Base-by-base conservation (phyloP, 2,113 vertebrate species). In the Hippocampus comes region DNA sequence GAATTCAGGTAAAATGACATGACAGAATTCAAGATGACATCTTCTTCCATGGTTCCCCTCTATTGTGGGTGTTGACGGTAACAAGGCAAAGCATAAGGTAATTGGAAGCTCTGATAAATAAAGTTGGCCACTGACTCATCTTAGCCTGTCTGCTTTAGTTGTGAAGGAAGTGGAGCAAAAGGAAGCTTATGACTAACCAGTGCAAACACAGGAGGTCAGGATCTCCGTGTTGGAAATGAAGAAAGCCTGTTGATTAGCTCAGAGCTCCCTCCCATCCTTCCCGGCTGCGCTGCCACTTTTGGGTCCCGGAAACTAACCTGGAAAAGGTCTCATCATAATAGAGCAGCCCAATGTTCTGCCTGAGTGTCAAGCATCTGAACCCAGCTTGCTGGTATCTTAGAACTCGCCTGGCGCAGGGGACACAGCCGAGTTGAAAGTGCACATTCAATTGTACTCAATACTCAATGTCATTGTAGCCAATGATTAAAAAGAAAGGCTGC, bases 281-380 rank as follows among this genome's bases (percentile, higher is more conserved):
- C 77, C 70, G 68, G 66, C 61, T 14, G 3, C 5, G 15, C 15
- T 67, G 73, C 81, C 73, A 72, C 66, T 42, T 71, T 43, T 38
- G 46, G 75, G 88, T 89, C 87, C 82, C 82, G 84, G 84, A 88
- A 91, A 78, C 34, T 82, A 78, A 84, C 82, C 74, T 70, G 68
- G 51, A 17, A 38, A 46, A 0, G 6, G 38, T 30, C 73, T 84
- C 74, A 84, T 86, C 72, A 48, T 41, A 55, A 56, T 72, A 21
- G 21, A 64, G 60, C 70, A 64, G 70, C 53, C 68, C 77, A 61
- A 49, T 65, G 51, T 60, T 1, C 55, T 81, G 77, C 1, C 53
- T 76, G 71, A 34, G 75, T 83, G 57, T 65, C 23, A 49, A 34
- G 6, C 0, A 41, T 18, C 57, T 71, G 67, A 46, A 46, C 69